Conservation (phyloP, 2,797 vertebrate genomes). For the Phaenicophaeus curvirostris region DNA sequence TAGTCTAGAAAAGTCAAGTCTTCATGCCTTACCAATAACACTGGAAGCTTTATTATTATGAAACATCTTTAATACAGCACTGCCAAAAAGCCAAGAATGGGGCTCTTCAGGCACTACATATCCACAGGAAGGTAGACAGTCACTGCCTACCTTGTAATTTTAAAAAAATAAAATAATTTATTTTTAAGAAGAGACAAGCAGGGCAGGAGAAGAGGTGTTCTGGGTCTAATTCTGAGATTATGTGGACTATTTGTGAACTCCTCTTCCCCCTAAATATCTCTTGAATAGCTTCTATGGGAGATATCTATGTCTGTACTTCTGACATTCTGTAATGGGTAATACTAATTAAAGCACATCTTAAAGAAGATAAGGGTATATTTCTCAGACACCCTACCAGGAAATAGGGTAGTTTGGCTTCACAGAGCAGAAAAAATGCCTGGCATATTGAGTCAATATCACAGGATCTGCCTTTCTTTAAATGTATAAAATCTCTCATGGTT, state of each 20-base stretch:
- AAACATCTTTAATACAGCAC: neutral
- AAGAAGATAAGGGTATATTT: neutral
- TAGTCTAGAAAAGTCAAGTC: slow-evolving; percentile 11
- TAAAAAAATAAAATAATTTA: neutral
- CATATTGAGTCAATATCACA: neutral
- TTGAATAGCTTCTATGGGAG: neutral
- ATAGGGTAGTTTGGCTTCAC: neutral
- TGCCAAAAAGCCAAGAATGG: neutral
- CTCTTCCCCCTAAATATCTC: neutral
- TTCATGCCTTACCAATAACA: slow-evolving; percentile 18
- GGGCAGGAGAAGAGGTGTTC: neutral
- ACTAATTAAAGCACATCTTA: neutral
- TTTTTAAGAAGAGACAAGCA: neutral
- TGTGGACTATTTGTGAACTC: neutral
- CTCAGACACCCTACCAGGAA: neutral
- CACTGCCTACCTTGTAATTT: neutral
- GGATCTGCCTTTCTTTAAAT: slow-evolving; percentile 23
- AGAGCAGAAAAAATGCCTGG: neutral
- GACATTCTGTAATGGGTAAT: neutral
- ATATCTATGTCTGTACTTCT: neutral
- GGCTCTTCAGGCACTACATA: neutral
- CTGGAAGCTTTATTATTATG: slow-evolving; percentile 9
- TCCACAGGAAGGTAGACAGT: neutral
- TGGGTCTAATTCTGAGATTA: neutral
- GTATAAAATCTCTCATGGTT: neutral